Base-by-base conservation (phyloP, 2,797 vertebrate genomes). In the Atherinosoma microstoma region DNA sequence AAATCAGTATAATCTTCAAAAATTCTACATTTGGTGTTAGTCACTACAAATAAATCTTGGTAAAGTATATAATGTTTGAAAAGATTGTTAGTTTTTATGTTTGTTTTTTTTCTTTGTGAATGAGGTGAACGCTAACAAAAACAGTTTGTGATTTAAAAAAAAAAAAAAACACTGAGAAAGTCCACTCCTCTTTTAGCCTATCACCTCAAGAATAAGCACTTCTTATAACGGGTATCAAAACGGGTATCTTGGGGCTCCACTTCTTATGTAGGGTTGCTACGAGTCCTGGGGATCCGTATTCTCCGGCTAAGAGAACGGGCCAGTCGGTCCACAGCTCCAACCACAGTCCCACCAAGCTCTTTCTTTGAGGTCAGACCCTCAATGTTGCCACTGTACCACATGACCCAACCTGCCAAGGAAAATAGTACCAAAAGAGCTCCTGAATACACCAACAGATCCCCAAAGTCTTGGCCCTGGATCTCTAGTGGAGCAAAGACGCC, bases 311-410 rank as follows among this genome's bases (percentile, higher is more conserved):
- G 84, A 8, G 93, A 93, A 61, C 92, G 94, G 10, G 96, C 96
- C 0, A 97, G 83, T 16, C 94, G 94, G 62, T 97, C 96, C 83
- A 97, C 86, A 0, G 95, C 94, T 0, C 88, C 90, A 45, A 87
- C 92, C 76, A 95, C 79, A 42, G 82, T 59, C n/a, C 87, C 91
- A 49, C 87, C 93, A 61, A 94, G 82, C 51, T 95, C 94, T 69
- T 93, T 95, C 0, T 84, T 89, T 40, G 94, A 92, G 32, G 91
- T 92, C 80, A 96, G 90, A n/a, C 96, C 96, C 77, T 97, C 96
- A 6, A 98, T 95, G 84, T 98, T 98, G 69, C 96, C 97, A 6
- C 96, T 98, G 92, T 98, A 98, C 96, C 96, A 98, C 90, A 97
- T 92, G 63, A 97, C 95, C 97, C 97, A 98, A 74, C 95, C 95